Percentiles rank a stretch among this genome's conserved stretches.
Conservation (phyloP, 2,888 invertebrate genomes). For the Drosophila neonasuta region DNA sequence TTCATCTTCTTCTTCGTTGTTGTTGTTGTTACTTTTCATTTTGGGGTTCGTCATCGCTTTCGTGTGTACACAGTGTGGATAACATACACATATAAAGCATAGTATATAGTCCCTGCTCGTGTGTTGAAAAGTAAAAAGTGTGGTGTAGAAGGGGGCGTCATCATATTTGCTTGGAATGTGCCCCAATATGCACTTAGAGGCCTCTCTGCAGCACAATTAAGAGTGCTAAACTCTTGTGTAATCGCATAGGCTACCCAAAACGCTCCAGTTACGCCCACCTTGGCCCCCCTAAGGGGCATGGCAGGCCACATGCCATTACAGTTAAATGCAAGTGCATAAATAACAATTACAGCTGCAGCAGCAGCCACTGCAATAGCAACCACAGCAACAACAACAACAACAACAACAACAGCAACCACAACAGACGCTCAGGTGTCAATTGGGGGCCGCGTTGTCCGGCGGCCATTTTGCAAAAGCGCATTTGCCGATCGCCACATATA, state of each 20-base stretch:
- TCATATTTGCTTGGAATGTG: constrained; percentile 29
- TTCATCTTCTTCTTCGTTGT: neutral
- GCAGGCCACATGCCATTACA: constrained; percentile 67
- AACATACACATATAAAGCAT: neutral
- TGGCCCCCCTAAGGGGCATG: constrained; percentile 62
- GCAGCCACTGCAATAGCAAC: constrained; percentile 34
- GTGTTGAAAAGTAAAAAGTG: neutral
- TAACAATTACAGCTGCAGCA: constrained; percentile 72
- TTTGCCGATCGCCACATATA: constrained; percentile 55
- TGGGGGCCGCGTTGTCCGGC: constrained; percentile 68
- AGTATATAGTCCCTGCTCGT: neutral
- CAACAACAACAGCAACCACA: constrained; percentile 41
- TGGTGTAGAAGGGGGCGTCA: constrained; percentile 11
- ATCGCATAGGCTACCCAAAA: constrained; percentile 61
- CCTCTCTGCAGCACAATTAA: constrained; percentile 51
- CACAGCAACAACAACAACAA: constrained; percentile 27
- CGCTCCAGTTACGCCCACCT: constrained; percentile 65
- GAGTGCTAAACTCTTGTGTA: constrained; percentile 63
- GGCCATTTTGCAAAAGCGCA: constrained; percentile 68
- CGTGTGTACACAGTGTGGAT: constrained; percentile 41
- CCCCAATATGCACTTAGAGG: constrained; percentile 13
- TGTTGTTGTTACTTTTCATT: constrained; percentile 12
- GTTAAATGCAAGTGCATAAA: constrained; percentile 77
- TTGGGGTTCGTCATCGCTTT: constrained; percentile 22
- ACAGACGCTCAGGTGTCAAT: constrained; percentile 72